Evolutionary conservation across 1,140 invertebrate species (phyloP), one percentile per base, ranked within the genome.

Genomic region (Ceratoteleas bidentatus): DNA sequence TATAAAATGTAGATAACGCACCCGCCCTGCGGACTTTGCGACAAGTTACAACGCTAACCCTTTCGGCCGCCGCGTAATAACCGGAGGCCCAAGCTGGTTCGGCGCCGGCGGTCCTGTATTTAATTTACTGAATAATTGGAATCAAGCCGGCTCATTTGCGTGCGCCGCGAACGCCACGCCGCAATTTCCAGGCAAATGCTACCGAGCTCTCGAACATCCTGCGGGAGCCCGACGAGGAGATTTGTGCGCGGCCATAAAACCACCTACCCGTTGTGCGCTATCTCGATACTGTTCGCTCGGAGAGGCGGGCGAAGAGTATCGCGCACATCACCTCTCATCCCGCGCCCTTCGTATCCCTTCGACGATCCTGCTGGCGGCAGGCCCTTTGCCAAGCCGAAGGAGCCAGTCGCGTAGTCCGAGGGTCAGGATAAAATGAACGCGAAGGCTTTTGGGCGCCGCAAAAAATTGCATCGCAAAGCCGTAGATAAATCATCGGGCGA

Each of bases 51-150:
- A 83, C 85, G 75, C 65, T 74, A 88, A 90, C 87, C 88, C 88
- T 88, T 88, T 89, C 79, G 15, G 56, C 53, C 49, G 56, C 36
- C 47, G 61, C 38, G 47, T 78, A 84, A 80, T 82, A 83, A 83
- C 86, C 60, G 38, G 24, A 65, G 65, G 47, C 49, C 58, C 43
- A 34, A 36, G 40, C 40, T 76, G 15, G 49, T 64, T 32, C 50
- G 81, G 75, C 84, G 85, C 89, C 87, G 90, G 90, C 86, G 72
- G 83, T 85, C 65, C 80, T 87, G 90, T 90, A 91, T 90, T 91
- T 91, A 91, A 91, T 91, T 91, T 90, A 91, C 88, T 90, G 90
- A 91, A 91, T 91, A 91, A 91, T 91, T 91, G 89, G 87, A 90
- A 91, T 90, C 88, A 91, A 91, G 89, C 90, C 85, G 88, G 80